Base-by-base conservation (phyloP, 2,888 invertebrate species). In the Bimastos eiseni region DNA sequence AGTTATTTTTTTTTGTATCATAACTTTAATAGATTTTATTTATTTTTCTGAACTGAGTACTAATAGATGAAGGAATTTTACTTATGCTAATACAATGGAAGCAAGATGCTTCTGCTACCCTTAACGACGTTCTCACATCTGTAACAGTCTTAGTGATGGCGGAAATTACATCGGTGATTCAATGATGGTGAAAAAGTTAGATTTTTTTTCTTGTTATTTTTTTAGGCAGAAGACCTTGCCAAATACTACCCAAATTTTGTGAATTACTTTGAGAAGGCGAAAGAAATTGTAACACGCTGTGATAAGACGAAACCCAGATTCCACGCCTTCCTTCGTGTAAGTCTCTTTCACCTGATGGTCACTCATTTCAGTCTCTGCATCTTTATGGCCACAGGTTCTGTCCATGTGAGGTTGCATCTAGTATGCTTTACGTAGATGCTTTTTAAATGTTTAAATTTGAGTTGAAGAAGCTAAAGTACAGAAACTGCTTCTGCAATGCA, bases 211-310 rank as follows among this genome's bases (percentile, higher is more conserved):
- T 90, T 44, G 8, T 86, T 86, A 5, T 30, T 44, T 34, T 30
- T 90, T 83, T 90, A 96, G 96, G 97, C 97, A 90, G 97, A 97
- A 90, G 98, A 97, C 94, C 96, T 99, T 94, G 96, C 97, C 93
- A 98, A 98, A 95, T 98, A 98, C 0, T 99, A 99, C 96, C 99
- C 99, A 92, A 98, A 98, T 34, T 99, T 98, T 96, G 97, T 99
- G 90, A 99, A 99, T 96, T 99, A 98, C 96, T 99, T 98, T 95
- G 99, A 99, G 95, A 97, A 98, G 95, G 98, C 98, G 95, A 98
- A 98, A 95, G 98, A 98, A 94, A 97, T 97, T 96, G 96, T 99
- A 94, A 96, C 97, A 94, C 97, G 97, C 94, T 98, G 98, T 96
- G 98, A 98, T 96, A 97, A 97, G 95, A 97, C 97, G 94, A 98